phyloP scores from a whole-genome alignment of 2,113 vertebrate species.

The Ailurus styani region DNA sequence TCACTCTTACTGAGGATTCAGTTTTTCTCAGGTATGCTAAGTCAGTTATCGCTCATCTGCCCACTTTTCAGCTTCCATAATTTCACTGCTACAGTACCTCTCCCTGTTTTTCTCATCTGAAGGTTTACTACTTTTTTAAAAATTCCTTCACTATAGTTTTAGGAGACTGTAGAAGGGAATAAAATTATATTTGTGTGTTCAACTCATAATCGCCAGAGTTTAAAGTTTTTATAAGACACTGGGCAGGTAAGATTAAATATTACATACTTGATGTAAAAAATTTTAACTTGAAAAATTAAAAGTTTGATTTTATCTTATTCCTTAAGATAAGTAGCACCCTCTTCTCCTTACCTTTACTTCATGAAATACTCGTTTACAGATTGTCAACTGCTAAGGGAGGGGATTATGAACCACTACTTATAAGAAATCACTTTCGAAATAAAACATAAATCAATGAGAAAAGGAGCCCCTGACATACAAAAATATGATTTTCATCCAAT shows the following conservation, averaged over 20 bases:
- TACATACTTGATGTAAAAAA: not conserved
- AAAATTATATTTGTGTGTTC: not conserved
- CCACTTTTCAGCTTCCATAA: not conserved
- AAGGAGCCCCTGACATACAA: not conserved
- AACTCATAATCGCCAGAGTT: not conserved
- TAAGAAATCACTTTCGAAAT: slow-evolving; percentile 15
- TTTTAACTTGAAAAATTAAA: not conserved
- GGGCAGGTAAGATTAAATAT: not conserved
- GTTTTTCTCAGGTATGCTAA: not conserved
- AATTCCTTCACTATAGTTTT: not conserved
- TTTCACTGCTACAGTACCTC: not conserved
- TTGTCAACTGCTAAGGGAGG: not conserved
- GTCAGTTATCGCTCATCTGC: not conserved
- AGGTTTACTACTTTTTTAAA: not conserved
- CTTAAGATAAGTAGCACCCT: not conserved
- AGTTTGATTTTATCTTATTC: not conserved
- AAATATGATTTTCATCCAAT: not conserved
- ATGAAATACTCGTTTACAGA: not conserved
- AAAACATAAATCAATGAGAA: not conserved
- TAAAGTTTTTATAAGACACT: not conserved
- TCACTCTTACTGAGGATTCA: not conserved
- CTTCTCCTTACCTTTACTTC: not conserved
- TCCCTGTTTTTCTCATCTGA: not conserved
- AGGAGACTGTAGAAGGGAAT: not conserved
- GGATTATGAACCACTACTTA: not conserved